Conservation (phyloP, 2,888 invertebrate genomes). For the Rutpela maculata region DNA sequence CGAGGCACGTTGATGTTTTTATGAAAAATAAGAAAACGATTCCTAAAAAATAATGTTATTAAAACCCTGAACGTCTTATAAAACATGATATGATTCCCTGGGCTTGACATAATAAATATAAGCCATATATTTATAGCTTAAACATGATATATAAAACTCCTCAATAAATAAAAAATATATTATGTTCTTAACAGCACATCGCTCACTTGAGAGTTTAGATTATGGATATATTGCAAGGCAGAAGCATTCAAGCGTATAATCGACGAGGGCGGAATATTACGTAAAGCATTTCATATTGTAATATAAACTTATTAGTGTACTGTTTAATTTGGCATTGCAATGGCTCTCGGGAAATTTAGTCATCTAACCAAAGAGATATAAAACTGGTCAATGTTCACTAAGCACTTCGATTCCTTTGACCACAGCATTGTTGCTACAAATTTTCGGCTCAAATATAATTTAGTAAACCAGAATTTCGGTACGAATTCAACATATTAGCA, state of each 20-base stretch:
- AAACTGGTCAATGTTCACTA: conserved; percentile 13
- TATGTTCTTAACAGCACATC: conserved; percentile 5
- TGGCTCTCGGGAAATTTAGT: conserved; percentile 22
- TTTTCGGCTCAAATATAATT: conserved; percentile 36
- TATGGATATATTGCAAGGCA: conserved; percentile 25
- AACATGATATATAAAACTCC: conserved; percentile 18
- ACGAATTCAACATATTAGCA: conserved; percentile 51
- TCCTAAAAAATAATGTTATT: neutral
- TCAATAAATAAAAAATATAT: conserved; percentile 18
- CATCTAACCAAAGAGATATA: conserved; percentile 17
- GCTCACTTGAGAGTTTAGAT: conserved; percentile 23
- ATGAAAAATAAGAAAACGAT: neutral
- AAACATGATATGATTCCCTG: neutral
- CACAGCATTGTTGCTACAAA: conserved; percentile 40
- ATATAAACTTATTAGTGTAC: conserved; percentile 29
- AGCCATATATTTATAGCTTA: neutral
- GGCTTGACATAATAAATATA: conserved; percentile 20
- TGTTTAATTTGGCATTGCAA: conserved; percentile 31
- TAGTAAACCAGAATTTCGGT: conserved; percentile 38
- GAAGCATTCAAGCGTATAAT: conserved; percentile 28
- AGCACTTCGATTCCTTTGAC: conserved; percentile 38
- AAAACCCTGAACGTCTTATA: neutral
- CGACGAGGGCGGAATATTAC: conserved; percentile 36
- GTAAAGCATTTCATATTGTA: conserved; percentile 35
- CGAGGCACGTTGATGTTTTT: neutral